Evolutionary conservation across 2,888 invertebrate species (phyloP).

Genomic region (Erebia aethiops): DNA sequence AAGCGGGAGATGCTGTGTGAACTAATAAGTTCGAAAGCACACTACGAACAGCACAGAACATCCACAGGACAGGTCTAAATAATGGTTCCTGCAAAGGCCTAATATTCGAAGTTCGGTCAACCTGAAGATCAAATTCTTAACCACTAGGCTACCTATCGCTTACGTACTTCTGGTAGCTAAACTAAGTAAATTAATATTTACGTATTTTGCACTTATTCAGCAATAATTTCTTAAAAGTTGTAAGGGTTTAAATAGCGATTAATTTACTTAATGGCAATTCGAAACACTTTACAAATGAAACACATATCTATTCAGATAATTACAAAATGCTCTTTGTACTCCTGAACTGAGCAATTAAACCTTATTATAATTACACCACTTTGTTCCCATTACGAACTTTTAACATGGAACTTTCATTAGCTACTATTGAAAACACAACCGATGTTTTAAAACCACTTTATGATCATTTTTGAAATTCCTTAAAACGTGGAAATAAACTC

Average conservation of each 20-base stretch:
- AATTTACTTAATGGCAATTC: not conserved
- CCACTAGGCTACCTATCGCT: too few species aligned
- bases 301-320: constrained; percentile 24
- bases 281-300: constrained; percentile 7
- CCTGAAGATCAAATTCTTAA: too few species aligned
- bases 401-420: constrained; percentile 42
- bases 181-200: too few species aligned
- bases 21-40: too few species aligned
- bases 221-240: too few species aligned
- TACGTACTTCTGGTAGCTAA: too few species aligned
- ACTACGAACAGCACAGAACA: too few species aligned
- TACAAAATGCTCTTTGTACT: constrained; percentile 34
- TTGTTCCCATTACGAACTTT: constrained; percentile 28
- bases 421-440: constrained; percentile 10
- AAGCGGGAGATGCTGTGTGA: too few species aligned
- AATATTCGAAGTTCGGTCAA: too few species aligned
- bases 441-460: constrained; percentile 18
- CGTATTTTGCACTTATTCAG: too few species aligned
- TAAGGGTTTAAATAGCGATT: not conserved
- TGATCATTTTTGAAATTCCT: constrained; percentile 31
- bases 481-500: constrained; percentile 24
- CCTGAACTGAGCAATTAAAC: constrained; percentile 35
- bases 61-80: too few species aligned
- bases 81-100: too few species aligned
- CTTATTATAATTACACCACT: constrained; percentile 41